phyloP scores from a whole-genome alignment of 2,113 vertebrate genomes.

The Canis aureus region DNA sequence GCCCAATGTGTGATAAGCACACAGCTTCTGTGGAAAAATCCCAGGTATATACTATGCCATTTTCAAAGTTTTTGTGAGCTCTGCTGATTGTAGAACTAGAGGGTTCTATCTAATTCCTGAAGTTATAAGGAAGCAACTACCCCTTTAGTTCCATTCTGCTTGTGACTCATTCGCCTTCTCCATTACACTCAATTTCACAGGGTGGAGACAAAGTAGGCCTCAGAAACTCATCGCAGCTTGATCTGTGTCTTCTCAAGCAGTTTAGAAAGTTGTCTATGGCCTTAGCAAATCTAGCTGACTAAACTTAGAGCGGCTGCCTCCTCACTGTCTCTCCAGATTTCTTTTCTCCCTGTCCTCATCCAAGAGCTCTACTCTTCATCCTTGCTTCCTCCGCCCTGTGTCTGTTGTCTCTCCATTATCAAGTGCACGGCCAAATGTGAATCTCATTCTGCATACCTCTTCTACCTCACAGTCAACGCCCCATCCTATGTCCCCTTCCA shows the following conservation, averaged over 20 bases:
- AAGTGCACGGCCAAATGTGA: background rate
- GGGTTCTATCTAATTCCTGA: background rate
- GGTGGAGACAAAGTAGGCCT: background rate
- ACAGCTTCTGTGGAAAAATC: conserved; percentile 98
- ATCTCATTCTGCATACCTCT: background rate
- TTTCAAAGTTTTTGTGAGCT: conserved; percentile 7
- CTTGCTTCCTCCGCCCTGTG: background rate
- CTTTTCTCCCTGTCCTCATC: background rate
- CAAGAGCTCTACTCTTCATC: background rate
- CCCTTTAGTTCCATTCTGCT: background rate
- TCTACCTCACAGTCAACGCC: background rate
- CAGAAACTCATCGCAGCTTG: background rate
- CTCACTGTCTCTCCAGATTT: background rate
- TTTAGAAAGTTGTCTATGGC: background rate
- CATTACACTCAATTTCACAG: background rate
- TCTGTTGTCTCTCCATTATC: background rate
- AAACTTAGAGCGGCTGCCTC: background rate
- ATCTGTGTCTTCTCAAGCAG: background rate
- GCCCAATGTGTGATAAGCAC: conserved; percentile 99
- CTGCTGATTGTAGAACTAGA: background rate
- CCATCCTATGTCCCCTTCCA: background rate
- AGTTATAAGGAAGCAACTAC: background rate
- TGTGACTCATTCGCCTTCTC: background rate
- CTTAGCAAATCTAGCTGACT: background rate
- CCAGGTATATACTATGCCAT: conserved; percentile 89